Evolutionary conservation across 2,113 vertebrate genomes (phyloP).

Genomic region (Psephotus haematonotus): DNA sequence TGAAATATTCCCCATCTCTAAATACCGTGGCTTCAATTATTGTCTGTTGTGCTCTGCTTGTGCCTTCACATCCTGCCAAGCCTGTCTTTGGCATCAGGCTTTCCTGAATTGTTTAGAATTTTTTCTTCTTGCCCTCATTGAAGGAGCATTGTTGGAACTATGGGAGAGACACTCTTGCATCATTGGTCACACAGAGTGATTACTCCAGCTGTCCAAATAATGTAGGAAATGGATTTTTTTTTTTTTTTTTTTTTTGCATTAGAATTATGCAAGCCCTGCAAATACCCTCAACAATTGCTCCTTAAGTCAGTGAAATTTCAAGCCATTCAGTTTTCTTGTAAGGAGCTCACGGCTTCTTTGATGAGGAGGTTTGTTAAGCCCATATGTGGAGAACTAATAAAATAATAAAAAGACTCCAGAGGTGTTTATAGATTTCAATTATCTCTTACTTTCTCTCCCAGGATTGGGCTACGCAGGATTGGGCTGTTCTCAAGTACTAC

Average conservation of each 20-base stretch:
- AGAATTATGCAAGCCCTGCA: slow-evolving; percentile 77
- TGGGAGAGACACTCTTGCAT: slow-evolving; percentile 32
- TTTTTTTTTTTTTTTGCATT: slow-evolving; percentile 54
- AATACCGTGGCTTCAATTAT: neutral
- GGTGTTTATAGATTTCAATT: slow-evolving; percentile 90
- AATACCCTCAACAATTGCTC: slow-evolving; percentile 80
- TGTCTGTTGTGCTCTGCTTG: neutral
- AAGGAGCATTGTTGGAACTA: slow-evolving; percentile 8
- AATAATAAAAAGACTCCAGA: slow-evolving; percentile 80
- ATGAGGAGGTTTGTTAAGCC: slow-evolving; percentile 82
- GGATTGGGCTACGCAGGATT: slow-evolving; percentile 83
- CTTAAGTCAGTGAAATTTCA: slow-evolving; percentile 78
- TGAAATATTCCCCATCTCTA: neutral
- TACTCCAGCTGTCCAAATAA: slow-evolving; percentile 83
- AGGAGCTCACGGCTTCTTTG: slow-evolving; percentile 84
- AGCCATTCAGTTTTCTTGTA: slow-evolving; percentile 81
- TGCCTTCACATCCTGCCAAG: neutral
- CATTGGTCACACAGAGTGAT: slow-evolving; percentile 45
- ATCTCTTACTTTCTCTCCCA: slow-evolving; percentile 79
- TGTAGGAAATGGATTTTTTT: slow-evolving; percentile 76
- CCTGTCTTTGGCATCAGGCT: slow-evolving; percentile 17
- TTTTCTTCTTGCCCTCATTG: slow-evolving; percentile 31
- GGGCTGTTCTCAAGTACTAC: slow-evolving; percentile 85
- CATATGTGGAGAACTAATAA: slow-evolving; percentile 82
- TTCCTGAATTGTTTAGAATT: neutral